Evolutionary conservation across 2,113 vertebrate species (phyloP).

Genomic region (Burhinus oedicnemus): DNA sequence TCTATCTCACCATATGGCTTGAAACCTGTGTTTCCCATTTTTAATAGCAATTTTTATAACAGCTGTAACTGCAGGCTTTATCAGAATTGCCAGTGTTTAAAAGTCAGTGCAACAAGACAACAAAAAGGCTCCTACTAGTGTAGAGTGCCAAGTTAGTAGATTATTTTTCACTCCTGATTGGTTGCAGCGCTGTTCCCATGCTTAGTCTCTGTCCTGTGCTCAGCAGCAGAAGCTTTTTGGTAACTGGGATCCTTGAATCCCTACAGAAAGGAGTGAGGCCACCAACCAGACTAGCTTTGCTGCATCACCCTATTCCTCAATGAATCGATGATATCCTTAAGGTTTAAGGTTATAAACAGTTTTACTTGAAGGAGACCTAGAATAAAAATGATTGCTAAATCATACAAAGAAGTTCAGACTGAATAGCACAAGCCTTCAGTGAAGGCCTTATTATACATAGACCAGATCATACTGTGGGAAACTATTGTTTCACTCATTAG

Average conservation of each 20-base stretch:
- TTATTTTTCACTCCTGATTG: not conserved
- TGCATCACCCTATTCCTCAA: not conserved
- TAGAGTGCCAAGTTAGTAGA: not conserved
- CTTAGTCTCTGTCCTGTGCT: not conserved
- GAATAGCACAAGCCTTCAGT: not conserved
- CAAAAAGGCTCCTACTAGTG: not conserved
- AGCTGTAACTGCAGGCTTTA: not conserved
- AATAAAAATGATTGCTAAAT: not conserved
- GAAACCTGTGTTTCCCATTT: not conserved
- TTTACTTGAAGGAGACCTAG: not conserved
- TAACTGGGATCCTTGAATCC: not conserved
- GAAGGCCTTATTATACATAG: not conserved
- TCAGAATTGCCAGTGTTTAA: not conserved
- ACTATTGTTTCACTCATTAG: not conserved
- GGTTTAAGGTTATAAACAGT: not conserved
- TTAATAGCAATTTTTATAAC: not conserved
- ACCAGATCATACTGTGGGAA: not conserved
- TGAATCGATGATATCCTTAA: not conserved
- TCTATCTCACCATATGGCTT: not conserved
- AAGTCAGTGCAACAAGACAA: not conserved
- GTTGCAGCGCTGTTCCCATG: not conserved
- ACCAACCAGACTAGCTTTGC: not conserved
- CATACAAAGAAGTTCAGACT: not conserved
- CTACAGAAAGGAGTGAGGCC: not conserved
- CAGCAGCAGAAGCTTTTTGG: not conserved